Evolutionary conservation across 2,797 vertebrate genomes (phyloP).

Genomic region (Calcarius lapponicus): DNA sequence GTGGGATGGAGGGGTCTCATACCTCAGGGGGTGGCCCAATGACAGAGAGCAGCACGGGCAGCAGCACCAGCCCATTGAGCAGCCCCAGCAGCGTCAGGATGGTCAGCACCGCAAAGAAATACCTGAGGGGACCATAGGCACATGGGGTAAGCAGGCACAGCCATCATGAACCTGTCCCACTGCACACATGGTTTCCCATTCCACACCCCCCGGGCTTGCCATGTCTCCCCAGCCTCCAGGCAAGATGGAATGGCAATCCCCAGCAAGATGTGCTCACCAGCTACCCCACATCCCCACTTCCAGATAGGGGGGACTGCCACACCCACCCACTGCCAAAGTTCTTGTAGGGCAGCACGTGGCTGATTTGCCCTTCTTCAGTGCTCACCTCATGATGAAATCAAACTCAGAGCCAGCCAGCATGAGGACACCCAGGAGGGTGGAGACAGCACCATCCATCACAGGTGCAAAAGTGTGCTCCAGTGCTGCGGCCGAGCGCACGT

Average conservation of each 20-base stretch:
- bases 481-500: conserved; percentile 85
- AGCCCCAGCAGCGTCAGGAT: conserved; percentile 92
- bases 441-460: conserved; percentile 93
- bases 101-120: conserved; percentile 94
- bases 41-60: conserved; percentile 92
- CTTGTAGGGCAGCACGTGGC: background rate
- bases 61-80: conserved; percentile 92
- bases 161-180: background rate
- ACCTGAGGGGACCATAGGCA: conserved; percentile 73
- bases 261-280: background rate
- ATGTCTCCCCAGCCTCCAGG: background rate
- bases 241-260: background rate
- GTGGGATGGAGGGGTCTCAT: background rate
- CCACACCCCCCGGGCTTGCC: background rate
- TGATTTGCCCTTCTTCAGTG: background rate
- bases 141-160: background rate
- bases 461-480: conserved; percentile 97
- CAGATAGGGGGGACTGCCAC: background rate
- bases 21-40: conserved; percentile 93
- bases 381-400: conserved; percentile 97
- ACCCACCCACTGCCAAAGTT: background rate
- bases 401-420: conserved; percentile 97
- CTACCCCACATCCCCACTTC: background rate
- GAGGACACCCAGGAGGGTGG: conserved; percentile 93
- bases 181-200: background rate